Evolutionary conservation across 1,140 invertebrate genomes (phyloP), one percentile per base, ranked within the genome.

Genomic region (Plectrocnemia conspersa): DNA sequence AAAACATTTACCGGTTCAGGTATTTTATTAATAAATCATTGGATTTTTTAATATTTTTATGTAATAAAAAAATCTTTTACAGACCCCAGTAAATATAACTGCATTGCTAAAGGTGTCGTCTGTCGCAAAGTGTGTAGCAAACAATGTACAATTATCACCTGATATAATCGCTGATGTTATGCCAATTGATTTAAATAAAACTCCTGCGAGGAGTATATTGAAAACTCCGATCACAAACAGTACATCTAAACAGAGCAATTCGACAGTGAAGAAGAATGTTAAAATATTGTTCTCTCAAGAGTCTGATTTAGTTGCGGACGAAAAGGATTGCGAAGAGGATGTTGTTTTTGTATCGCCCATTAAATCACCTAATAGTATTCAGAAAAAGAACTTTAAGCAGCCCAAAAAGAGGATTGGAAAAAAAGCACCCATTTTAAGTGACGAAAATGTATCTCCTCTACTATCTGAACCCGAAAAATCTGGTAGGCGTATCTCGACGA

Each of bases 161-260:
- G 19, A 25, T 13, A 13, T 25, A n/a, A 16, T 46, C 9, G 32
- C 38, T 21, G 7, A 25, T 15, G 40, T 56, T 2, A 23, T 47
- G 6, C 46, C 33, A 7, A 41, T 61, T n/a, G 50, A 61, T 50
- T 47, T 61, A 15, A 58, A 57, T 15, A 61, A 58, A 55, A 61
- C 59, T 9, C 59, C 59, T 10, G 59, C 38, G 21, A 61, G 55
- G 49, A 52, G 59, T 35, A 61, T 61, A 36, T 53, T 61, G 11
- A 61, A 61, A 48, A 55, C 55, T 5, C 55, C 55, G 0, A 50
- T 33, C 23, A 52, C 38, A 1, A 40, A 29, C 35, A 55, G n/a
- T n/a, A n/a, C n/a, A n/a, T n/a, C n/a, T n/a, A n/a, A n/a, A n/a
- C n/a, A 58, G 27, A 58, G 52, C 32, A 22, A 35, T 16, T 21